Conservation (phyloP, 2,888 invertebrate genomes). For the Reticulitermes lucifugus region DNA sequence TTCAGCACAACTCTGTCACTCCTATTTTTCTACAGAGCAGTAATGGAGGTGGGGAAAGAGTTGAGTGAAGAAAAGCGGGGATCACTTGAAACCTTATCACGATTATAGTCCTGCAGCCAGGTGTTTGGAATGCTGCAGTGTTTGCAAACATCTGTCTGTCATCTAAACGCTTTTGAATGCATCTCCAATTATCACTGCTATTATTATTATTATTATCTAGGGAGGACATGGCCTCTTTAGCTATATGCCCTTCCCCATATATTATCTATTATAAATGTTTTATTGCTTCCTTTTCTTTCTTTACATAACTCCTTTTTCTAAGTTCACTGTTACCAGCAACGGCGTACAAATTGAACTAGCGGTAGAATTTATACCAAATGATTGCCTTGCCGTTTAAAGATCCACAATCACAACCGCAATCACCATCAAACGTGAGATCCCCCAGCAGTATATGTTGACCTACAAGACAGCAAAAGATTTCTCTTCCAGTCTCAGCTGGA, state of each 20-base stretch:
- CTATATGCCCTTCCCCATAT: neutral
- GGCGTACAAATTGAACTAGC: neutral
- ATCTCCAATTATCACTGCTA: neutral
- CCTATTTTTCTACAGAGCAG: neutral
- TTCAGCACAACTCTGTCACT: neutral
- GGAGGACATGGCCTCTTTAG: neutral
- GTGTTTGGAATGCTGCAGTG: constrained; percentile 45
- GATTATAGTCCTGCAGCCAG: constrained; percentile 30
- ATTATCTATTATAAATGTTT: constrained; percentile 29
- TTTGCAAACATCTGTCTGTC: constrained; percentile 49
- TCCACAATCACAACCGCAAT: too few species aligned
- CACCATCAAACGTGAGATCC: too few species aligned
- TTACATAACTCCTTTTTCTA: neutral
- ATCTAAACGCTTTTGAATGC: neutral
- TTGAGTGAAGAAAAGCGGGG: neutral
- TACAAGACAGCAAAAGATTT: too few species aligned
- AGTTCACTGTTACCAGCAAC: neutral
- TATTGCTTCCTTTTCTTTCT: neutral
- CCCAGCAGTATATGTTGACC: too few species aligned
- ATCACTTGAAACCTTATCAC: constrained; percentile 8
- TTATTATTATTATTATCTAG: neutral
- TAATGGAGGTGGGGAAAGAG: neutral
- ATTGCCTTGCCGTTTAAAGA: too few species aligned
- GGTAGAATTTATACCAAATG: neutral
- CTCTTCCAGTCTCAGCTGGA: too few species aligned